Percentiles rank a stretch among this genome's conserved stretches.
These are phyloP conservation scores for Tragelaphus imberbis DNA, from an alignment of 2,113 vertebrate species.

Conservation along the genomic window DNA sequence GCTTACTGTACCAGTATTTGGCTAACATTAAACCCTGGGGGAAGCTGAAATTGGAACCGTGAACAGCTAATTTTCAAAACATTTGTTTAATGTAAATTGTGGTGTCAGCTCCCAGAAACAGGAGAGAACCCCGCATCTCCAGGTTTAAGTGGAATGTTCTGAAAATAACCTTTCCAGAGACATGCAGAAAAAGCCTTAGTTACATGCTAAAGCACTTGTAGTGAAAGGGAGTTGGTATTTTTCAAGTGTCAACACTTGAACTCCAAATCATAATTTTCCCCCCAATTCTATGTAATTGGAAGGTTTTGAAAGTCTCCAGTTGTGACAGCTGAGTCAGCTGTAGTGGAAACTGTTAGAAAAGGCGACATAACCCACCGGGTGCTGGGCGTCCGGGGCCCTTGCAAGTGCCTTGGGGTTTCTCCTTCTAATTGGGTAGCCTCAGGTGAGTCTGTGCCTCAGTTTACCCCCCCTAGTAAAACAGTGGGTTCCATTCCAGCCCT, in stretches of 20 bases:
- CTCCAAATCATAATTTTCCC: conserved; percentile 56
- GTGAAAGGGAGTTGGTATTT: conserved; percentile 63
- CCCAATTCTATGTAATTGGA: conserved; percentile 54
- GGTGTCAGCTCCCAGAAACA: conserved; percentile 71
- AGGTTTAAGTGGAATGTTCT: conserved; percentile 57
- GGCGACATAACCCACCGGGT: fast-evolving
- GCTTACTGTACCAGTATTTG: conserved; percentile 78
- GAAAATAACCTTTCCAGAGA: conserved; percentile 66
- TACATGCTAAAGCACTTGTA: conserved; percentile 58
- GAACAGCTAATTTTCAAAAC: conserved; percentile 80
- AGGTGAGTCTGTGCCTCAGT: neutral
- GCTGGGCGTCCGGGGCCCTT: neutral
- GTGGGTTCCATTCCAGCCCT: neutral
- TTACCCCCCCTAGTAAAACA: neutral
- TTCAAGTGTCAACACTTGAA: conserved; percentile 70
- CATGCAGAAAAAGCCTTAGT: conserved; percentile 13
- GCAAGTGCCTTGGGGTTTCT: neutral
- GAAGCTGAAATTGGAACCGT: conserved; percentile 78
- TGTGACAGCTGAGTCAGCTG: conserved; percentile 58
- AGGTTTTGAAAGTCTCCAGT: conserved; percentile 64
- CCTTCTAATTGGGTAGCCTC: conserved; percentile 39
- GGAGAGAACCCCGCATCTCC: conserved; percentile 46
- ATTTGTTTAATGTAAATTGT: conserved; percentile 78
- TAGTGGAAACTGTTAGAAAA: neutral
- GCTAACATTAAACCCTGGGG: conserved; percentile 78